Base-by-base conservation (phyloP, 1,140 invertebrate species). In the Eufriesea mexicana region DNA sequence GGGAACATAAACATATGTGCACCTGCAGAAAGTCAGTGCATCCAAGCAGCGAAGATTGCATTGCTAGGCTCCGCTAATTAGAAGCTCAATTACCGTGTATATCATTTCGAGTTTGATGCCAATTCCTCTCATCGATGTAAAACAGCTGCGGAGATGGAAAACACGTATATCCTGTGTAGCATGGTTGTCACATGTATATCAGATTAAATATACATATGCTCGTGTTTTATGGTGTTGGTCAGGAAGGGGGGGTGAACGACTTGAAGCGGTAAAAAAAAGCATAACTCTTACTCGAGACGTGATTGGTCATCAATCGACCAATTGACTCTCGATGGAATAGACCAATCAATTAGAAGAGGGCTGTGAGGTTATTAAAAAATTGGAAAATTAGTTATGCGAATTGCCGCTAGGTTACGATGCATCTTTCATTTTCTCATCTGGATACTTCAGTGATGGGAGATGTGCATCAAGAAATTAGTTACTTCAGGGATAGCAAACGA, bases 1-100 rank as follows among this genome's bases (percentile, higher is more conserved):
- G 55, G 55, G 64, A 83, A 75, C 68, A 61, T 84, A 87, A 87
- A 86, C 57, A 66, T 62, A 72, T 16, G 70, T 59, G 67, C 86
- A 87, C 73, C 85, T 87, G 85, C 85, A 35, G 76, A 51, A 64
- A 51, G 49, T 70, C 18, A 74, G 77, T 80, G 59, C 54, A 49
- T 45, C 68, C 57, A 45, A 51, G 57, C 25, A 59, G 57, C 59
- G 59, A 73, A 77, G 72, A 75, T 74, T 59, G 74, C 79, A 77
- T 82, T 82, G 51, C 62, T 66, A 57, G 74, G n/a, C 55, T 54
- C 54, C 18, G n/a, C 66, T 49, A 83, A 83, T 83, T 83, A 83
- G 25, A 62, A 54, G 45, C 49, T 45, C 66, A 35, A 78, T 83
- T 61, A 62, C 75, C 62, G 57, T 35, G 55, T 35, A 28, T 51